Conservation (phyloP, 2,888 invertebrate species). For the Pocota personata region DNA sequence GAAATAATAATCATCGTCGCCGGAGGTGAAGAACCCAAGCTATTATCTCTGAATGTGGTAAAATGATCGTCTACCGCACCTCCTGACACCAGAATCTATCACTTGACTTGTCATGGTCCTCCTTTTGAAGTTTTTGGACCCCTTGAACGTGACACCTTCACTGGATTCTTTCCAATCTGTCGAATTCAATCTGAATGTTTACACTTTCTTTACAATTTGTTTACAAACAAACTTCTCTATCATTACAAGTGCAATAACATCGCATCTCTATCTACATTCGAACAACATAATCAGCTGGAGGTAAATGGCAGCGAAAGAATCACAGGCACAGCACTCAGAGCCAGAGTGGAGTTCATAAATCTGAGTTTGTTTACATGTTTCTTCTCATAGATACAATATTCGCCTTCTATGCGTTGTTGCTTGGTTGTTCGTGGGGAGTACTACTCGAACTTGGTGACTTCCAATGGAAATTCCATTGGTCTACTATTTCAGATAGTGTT, state of each 20-base stretch:
- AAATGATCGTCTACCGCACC: not conserved
- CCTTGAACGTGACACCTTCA: not conserved
- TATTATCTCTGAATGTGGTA: not conserved
- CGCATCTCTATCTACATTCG: not conserved
- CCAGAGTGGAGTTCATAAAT: slow-evolving; percentile 27
- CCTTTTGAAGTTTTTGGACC: too few relatives aligned
- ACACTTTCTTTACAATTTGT: slow-evolving; percentile 53
- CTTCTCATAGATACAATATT: not conserved
- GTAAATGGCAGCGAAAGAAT: slow-evolving; percentile 21
- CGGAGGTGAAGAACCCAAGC: not conserved
- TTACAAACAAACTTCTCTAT: slow-evolving; percentile 39
- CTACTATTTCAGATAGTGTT: slow-evolving; percentile 40
- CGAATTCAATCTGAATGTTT: slow-evolving; percentile 32
- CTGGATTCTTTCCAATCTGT: not conserved
- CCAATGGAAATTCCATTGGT: slow-evolving; percentile 55
- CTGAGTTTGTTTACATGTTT: slow-evolving; percentile 47
- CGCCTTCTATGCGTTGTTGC: not conserved
- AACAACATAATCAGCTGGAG: slow-evolving; percentile 56
- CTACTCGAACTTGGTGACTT: slow-evolving; percentile 3
- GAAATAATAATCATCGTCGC: not conserved
- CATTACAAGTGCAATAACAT: slow-evolving; percentile 32
- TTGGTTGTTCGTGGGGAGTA: not conserved
- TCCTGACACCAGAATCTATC: too few relatives aligned
- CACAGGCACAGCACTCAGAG: not conserved
- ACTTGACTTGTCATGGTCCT: too few relatives aligned